phyloP scores from a whole-genome alignment of 2,888 invertebrate genomes.

The Macrophya annulata region DNA sequence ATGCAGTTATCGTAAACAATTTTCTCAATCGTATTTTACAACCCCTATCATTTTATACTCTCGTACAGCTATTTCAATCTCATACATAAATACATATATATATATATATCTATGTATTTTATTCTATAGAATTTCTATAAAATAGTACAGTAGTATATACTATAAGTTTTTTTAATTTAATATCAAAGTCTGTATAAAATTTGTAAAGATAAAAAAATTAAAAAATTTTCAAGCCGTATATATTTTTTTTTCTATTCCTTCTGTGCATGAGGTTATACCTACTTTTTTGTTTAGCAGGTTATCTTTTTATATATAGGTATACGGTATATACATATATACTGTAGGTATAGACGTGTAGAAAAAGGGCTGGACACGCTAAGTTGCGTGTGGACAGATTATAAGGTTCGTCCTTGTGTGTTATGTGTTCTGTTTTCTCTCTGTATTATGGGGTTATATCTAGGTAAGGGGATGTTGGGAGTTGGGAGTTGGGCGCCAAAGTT shows the following conservation, averaged over 20 bases:
- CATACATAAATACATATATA: no score
- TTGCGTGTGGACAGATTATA: slow-evolving; percentile 72
- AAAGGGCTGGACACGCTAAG: slow-evolving; percentile 70
- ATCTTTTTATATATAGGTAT: background rate
- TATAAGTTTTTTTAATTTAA: no score
- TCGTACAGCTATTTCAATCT: background rate
- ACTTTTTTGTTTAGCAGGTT: background rate
- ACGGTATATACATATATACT: background rate
- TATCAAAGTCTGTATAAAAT: no score
- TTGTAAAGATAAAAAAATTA: no score
- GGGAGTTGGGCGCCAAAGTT: slow-evolving; percentile 63
- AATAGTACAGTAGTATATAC: no score
- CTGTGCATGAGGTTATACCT: background rate
- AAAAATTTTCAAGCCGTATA: background rate
- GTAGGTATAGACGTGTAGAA: background rate
- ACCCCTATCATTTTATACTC: background rate
- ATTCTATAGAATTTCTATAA: no score
- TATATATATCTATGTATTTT: no score
- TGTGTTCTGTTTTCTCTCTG: background rate
- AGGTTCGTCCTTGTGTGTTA: background rate
- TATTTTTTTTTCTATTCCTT: background rate
- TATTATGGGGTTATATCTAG: background rate
- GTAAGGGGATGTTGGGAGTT: background rate
- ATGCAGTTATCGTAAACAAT: background rate
- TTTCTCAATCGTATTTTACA: slow-evolving; percentile 15